Evolutionary conservation across 2,888 invertebrate species (phyloP).

Genomic region (Ornithoptera priamus): DNA sequence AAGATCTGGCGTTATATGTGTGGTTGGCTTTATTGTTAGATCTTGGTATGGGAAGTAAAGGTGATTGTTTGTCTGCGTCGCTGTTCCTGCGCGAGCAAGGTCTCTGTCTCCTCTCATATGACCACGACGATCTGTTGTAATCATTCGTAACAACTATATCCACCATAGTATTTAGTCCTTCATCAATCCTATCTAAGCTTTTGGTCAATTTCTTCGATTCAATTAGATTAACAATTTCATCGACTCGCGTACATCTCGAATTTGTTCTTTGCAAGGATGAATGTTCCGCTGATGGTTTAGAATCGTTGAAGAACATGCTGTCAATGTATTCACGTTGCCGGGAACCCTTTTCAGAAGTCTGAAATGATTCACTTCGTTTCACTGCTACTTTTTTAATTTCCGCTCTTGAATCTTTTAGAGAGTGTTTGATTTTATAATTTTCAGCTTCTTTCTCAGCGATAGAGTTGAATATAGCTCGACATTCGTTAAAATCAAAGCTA

Average conservation of each 20-base stretch:
- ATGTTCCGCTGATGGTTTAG: conserved; percentile 48
- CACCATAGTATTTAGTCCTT: conserved; percentile 85
- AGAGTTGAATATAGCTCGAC: conserved; percentile 80
- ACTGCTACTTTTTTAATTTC: conserved; percentile 58
- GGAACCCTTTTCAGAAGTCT: conserved; percentile 68
- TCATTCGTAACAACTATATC: conserved; percentile 84
- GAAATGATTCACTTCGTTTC: conserved; percentile 75
- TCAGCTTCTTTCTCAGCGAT: conserved; percentile 76
- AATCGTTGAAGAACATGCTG: conserved; percentile 79
- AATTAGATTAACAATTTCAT: conserved; percentile 77
- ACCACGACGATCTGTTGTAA: conserved; percentile 66
- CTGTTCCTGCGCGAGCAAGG: conserved; percentile 66
- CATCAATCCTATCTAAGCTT: conserved; percentile 88
- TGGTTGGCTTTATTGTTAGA: conserved; percentile 52
- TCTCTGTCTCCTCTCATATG: conserved; percentile 68
- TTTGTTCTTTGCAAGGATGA: conserved; percentile 52
- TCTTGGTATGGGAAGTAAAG: conserved; percentile 60
- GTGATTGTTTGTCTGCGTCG: conserved; percentile 63
- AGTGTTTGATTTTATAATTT: conserved; percentile 53
- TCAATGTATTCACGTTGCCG: conserved; percentile 78
- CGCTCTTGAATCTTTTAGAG: conserved; percentile 65
- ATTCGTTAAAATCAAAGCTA: conserved; percentile 72
- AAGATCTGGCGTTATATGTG: conserved; percentile 55
- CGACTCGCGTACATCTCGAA: conserved; percentile 67
- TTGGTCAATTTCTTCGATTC: conserved; percentile 84